Percentiles rank a stretch among this genome's conserved stretches.
These are phyloP conservation scores for Agonopterix subpropinquella DNA, from an alignment of 2,888 invertebrate genomes.

Conservation along the genomic window DNA sequence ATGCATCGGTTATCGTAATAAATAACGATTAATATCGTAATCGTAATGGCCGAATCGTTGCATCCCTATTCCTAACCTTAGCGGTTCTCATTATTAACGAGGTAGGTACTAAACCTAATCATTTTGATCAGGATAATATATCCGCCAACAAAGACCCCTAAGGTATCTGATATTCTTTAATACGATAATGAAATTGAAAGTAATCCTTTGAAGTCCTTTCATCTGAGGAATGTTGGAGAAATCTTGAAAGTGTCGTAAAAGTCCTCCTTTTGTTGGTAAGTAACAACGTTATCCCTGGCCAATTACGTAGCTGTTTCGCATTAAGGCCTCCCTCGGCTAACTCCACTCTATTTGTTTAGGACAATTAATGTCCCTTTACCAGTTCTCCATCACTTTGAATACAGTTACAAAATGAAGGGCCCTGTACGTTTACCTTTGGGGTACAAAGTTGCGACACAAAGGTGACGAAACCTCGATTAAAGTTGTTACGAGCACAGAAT, in stretches of 20 bases:
- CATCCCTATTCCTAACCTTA: no score
- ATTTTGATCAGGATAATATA: no score
- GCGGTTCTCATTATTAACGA: no score
- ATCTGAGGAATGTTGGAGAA: neutral
- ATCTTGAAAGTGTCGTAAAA: neutral
- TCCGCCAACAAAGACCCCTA: no score
- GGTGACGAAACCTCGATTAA: no score
- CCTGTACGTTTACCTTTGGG: slow-evolving; percentile 6
- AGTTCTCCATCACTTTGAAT: slow-evolving; percentile 23
- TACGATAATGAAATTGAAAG: neutral
- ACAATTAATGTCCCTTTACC: slow-evolving; percentile 32
- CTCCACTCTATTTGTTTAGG: slow-evolving; percentile 38
- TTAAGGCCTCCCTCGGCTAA: neutral
- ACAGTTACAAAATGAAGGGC: slow-evolving; percentile 16
- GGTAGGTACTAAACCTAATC: no score
- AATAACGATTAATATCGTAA: no score
- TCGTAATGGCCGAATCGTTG: no score
- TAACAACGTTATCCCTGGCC: slow-evolving; percentile 4
- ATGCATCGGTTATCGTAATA: no score
- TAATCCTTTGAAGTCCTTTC: neutral
- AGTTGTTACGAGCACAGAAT: no score
- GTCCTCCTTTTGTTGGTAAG: neutral
- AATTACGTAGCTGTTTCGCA: slow-evolving; percentile 1
- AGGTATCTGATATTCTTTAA: no score
- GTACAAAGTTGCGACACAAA: neutral